Percentiles rank a stretch among this genome's conserved stretches.
phyloP scores from a whole-genome alignment of 1,140 invertebrate species.

The Bombus polaris region DNA sequence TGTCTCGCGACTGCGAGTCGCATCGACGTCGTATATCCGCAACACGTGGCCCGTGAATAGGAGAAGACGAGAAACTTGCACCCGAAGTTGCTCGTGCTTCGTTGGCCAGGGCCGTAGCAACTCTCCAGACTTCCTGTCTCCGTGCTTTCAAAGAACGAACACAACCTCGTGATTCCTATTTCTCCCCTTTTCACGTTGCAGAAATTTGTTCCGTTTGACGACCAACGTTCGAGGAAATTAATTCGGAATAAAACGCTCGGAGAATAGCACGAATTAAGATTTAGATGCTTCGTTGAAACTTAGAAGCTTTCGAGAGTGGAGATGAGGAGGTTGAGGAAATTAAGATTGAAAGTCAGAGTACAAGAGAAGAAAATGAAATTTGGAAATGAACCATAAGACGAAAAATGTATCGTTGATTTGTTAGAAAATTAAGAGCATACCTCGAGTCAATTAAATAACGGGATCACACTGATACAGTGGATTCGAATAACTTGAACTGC shows the following conservation, averaged over 20 bases:
- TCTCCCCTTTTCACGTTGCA: background rate
- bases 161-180: background rate
- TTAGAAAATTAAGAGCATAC: too few species aligned
- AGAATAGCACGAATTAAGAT: background rate
- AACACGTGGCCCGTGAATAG: constrained; percentile 67
- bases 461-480: too few species aligned
- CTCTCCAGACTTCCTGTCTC: constrained; percentile 49
- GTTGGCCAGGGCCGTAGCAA: constrained; percentile 41
- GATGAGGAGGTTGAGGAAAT: background rate
- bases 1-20: constrained; percentile 53
- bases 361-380: too few species aligned
- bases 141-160: background rate
- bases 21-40: constrained; percentile 65
- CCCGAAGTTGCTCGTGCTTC: constrained; percentile 50
- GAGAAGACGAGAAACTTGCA: constrained; percentile 58
- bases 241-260: background rate
- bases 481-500: too few species aligned
- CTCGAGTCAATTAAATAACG: too few species aligned
- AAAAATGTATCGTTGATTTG: too few species aligned
- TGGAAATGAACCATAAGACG: too few species aligned
- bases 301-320: background rate
- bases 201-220: background rate
- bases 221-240: background rate
- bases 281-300: background rate
- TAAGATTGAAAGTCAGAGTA: background rate